Evolutionary conservation across 2,888 invertebrate genomes (phyloP).

Genomic region (Linnaemya vulpina): DNA sequence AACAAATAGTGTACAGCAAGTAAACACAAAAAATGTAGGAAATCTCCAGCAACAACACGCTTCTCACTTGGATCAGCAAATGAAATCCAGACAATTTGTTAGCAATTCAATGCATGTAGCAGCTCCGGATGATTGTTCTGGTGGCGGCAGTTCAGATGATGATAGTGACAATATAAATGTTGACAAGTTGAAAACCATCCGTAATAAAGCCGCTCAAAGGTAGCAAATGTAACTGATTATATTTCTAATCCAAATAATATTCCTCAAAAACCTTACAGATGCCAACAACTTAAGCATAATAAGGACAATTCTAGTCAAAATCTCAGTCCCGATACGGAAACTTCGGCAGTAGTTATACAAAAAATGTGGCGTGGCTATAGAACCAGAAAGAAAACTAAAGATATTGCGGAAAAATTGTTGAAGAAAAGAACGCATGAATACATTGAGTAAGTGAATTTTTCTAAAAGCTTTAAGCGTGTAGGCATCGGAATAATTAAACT

Average conservation of each 20-base stretch:
- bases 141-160: constrained; percentile 85
- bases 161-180: constrained; percentile 87
- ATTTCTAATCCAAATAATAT: not conserved
- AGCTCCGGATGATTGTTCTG: constrained; percentile 79
- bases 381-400: constrained; percentile 86
- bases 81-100: constrained; percentile 73
- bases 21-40: constrained; percentile 48
- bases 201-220: constrained; percentile 85
- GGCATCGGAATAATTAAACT: no score
- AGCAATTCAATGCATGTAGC: constrained; percentile 77
- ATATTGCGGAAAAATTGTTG: constrained; percentile 87
- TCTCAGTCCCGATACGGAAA: constrained; percentile 78
- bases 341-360: constrained; percentile 91
- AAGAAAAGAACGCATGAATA: constrained; percentile 91
- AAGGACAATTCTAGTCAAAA: constrained; percentile 75
- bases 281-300: constrained; percentile 78
- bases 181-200: constrained; percentile 87
- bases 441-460: constrained; percentile 87
- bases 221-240: constrained; percentile 45
- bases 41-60: constrained; percentile 53
- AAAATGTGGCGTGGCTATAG: constrained; percentile 93
- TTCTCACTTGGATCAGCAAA: constrained; percentile 74
- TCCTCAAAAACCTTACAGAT: constrained; percentile 29
- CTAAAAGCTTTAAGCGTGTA: not conserved
- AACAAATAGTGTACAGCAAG: constrained; percentile 56